Evolutionary conservation across 1,140 invertebrate species (phyloP).

Genomic region (Hycleus cichorii): DNA sequence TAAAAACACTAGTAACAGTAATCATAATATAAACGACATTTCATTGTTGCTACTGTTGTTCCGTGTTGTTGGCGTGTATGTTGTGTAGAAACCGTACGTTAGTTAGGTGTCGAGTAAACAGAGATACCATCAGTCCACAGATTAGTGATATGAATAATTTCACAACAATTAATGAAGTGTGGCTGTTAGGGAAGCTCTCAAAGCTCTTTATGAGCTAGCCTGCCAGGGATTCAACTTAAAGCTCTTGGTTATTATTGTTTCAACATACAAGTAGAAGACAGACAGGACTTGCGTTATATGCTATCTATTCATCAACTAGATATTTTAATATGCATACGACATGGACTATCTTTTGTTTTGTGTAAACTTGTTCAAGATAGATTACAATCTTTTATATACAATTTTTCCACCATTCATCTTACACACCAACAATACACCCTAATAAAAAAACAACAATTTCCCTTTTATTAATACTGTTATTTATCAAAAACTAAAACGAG

Average conservation of each 20-base stretch:
- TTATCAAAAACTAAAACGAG: too few relatives aligned
- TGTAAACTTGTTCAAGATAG: slow-evolving; percentile 33
- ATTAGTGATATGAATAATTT: slow-evolving; percentile 41
- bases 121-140: slow-evolving; percentile 37
- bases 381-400: slow-evolving; percentile 31
- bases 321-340: slow-evolving; percentile 33
- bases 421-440: too few relatives aligned
- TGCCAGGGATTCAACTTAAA: slow-evolving; percentile 23
- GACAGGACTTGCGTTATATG: too few relatives aligned
- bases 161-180: slow-evolving; percentile 38
- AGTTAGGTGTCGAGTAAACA: slow-evolving; percentile 30
- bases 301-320: slow-evolving; percentile 30
- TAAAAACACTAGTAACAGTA: too few relatives aligned
- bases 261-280: slow-evolving; percentile 3
- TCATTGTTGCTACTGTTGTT: too few relatives aligned
- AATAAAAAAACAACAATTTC: too few relatives aligned
- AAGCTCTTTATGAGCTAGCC: slow-evolving; percentile 33
- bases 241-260: slow-evolving; percentile 32
- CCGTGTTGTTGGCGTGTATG: too few relatives aligned
- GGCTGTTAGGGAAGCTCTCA: slow-evolving; percentile 34
- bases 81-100: too few relatives aligned
- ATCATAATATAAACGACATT: too few relatives aligned
- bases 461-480: too few relatives aligned
- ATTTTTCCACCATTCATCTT: too few relatives aligned
- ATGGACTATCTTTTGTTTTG: slow-evolving; percentile 29